Conservation (phyloP, 2,888 invertebrate species). For the Caenorhabditis sinica region DNA sequence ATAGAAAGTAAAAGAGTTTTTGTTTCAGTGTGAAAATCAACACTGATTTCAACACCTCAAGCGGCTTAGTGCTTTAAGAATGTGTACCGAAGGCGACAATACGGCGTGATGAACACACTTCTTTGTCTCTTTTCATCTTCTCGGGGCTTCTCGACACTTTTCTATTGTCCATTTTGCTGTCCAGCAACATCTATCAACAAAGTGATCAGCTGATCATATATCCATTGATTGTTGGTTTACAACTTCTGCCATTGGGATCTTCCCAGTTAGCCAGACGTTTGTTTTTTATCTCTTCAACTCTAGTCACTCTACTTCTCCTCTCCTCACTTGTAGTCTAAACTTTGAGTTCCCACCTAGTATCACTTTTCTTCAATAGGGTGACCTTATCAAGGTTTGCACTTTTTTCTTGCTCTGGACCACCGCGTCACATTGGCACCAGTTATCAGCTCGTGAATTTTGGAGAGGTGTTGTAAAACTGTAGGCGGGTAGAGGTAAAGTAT, state of each 20-base stretch:
- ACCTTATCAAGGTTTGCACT: conserved; percentile 54
- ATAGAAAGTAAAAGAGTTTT: neutral
- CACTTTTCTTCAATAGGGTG: neutral
- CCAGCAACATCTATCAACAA: conserved; percentile 42
- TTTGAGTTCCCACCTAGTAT: neutral
- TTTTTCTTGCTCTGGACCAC: conserved; percentile 46
- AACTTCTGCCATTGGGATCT: conserved; percentile 28
- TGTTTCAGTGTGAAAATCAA: conserved; percentile 47
- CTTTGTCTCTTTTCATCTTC: neutral
- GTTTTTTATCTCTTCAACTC: neutral
- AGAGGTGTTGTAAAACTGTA: conserved; percentile 51
- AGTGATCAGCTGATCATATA: conserved; percentile 56
- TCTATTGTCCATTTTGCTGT: conserved; percentile 15
- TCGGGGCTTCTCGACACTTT: conserved; percentile 38
- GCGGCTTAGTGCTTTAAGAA: conserved; percentile 59
- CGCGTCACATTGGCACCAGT: conserved; percentile 44
- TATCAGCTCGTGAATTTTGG: conserved; percentile 41
- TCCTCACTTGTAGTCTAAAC: conserved; percentile 7
- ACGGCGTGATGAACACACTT: conserved; percentile 55
- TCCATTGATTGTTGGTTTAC: conserved; percentile 55
- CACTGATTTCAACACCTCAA: conserved; percentile 40
- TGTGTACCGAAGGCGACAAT: conserved; percentile 62
- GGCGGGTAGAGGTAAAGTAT: conserved; percentile 21
- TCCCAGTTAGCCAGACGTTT: conserved; percentile 9
- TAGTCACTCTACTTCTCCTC: neutral